These are phyloP conservation scores for Drosophila busckii DNA, from an alignment of 1,140 invertebrate species.

Conservation along the genomic window DNA sequence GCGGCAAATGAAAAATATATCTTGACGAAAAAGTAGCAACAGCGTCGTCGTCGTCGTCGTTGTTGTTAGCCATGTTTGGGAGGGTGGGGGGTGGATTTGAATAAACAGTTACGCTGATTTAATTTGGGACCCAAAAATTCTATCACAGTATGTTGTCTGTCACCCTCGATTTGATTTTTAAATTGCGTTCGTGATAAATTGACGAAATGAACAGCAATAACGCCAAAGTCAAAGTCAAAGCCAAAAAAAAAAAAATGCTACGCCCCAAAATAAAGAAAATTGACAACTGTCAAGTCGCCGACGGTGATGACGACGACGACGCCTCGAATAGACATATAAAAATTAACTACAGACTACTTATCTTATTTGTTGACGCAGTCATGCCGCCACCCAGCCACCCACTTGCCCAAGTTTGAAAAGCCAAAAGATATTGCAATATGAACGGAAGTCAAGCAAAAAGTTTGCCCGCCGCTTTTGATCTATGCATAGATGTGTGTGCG, in stretches of 20 bases:
- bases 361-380: constrained; percentile 68
- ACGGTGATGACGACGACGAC: constrained; percentile 7
- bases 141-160: constrained; percentile 77
- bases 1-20: constrained; percentile 52
- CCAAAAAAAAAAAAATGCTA: constrained; percentile 27
- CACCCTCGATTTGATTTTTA: constrained; percentile 78
- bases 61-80: constrained; percentile 62
- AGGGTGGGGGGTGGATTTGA: too few species aligned
- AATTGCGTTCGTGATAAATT: constrained; percentile 78
- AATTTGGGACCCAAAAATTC: constrained; percentile 64
- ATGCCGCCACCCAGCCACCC: neutral
- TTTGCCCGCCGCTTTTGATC: constrained; percentile 59
- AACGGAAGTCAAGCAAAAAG: constrained; percentile 42
- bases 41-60: constrained; percentile 50
- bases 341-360: constrained; percentile 76
- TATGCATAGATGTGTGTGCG: constrained; percentile 10
- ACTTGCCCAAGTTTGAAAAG: neutral
- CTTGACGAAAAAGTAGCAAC: constrained; percentile 50
- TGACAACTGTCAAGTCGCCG: constrained; percentile 65
- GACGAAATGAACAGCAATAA: constrained; percentile 78
- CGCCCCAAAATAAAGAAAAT: constrained; percentile 42
- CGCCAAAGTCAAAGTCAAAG: constrained; percentile 25
- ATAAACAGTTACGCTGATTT: constrained; percentile 79
- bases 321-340: constrained; percentile 68
- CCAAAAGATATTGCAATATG: constrained; percentile 17